Conservation (phyloP, 2,797 vertebrate species). For the Spinus olivaceus region DNA sequence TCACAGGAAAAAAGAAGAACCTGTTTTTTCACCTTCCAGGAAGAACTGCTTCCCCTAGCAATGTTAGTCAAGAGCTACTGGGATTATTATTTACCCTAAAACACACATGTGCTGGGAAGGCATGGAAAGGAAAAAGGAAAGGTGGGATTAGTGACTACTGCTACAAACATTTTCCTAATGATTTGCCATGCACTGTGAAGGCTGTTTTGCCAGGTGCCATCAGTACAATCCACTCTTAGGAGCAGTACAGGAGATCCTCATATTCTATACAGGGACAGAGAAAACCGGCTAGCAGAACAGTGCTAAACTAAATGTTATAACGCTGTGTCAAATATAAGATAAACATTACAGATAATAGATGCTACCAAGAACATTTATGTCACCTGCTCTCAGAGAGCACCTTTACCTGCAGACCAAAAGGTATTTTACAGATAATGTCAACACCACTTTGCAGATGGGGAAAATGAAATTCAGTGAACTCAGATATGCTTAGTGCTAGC, state of each 20-base stretch:
- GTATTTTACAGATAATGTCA: background rate
- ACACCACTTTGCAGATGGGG: background rate
- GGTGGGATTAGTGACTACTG: background rate
- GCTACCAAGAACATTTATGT: background rate
- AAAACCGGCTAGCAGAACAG: background rate
- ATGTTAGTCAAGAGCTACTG: background rate
- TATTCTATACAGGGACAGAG: background rate
- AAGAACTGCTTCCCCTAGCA: background rate
- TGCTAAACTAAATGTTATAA: background rate
- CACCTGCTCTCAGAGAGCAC: background rate
- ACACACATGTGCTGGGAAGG: background rate
- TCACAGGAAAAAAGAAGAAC: background rate
- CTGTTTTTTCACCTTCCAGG: background rate
- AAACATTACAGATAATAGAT: background rate
- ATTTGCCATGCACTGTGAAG: background rate
- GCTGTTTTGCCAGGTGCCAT: background rate
- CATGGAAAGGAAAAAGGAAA: background rate
- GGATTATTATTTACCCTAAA: background rate
- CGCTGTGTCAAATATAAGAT: background rate
- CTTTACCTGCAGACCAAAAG: background rate
- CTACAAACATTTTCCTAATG: background rate
- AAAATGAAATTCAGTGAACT: background rate
- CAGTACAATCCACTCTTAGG: background rate
- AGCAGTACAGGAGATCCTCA: background rate
- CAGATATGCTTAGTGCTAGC: background rate